These are phyloP conservation scores for Rhinolophus sinicus DNA, from an alignment of 2,113 vertebrate genomes.

Conservation along the genomic window DNA sequence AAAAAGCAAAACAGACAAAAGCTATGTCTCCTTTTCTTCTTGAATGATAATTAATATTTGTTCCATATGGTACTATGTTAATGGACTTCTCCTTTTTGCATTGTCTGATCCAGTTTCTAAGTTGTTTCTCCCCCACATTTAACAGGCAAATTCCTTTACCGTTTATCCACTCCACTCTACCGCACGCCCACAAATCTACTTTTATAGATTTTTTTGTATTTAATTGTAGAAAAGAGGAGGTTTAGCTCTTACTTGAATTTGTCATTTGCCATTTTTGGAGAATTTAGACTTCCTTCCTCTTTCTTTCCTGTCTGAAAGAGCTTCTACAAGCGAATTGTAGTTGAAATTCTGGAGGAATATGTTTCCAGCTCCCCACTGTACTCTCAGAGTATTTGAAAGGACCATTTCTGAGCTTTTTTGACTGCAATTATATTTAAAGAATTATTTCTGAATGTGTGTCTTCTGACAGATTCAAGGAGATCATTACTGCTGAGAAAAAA, in stretches of 20 bases:
- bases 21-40: background rate
- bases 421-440: constrained; percentile 77
- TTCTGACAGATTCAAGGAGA: constrained; percentile 73
- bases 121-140: background rate
- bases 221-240: background rate
- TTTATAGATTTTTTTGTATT: background rate
- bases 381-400: constrained; percentile 76
- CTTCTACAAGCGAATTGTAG: constrained; percentile 53
- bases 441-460: constrained; percentile 73
- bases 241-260: constrained; percentile 6
- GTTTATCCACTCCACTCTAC: background rate
- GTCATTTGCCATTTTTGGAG: background rate
- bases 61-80: background rate
- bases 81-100: background rate
- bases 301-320: constrained; percentile 47
- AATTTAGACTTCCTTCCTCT: background rate
- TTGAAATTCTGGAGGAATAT: constrained; percentile 62
- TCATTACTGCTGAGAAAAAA: constrained; percentile 58
- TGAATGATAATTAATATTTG: constrained; percentile 73
- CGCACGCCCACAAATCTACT: background rate
- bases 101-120: background rate
- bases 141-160: background rate
- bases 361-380: constrained; percentile 47
- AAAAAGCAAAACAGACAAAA: background rate
- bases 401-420: constrained; percentile 72